phyloP scores from a whole-genome alignment of 2,113 vertebrate genomes.

The Mugil cephalus region DNA sequence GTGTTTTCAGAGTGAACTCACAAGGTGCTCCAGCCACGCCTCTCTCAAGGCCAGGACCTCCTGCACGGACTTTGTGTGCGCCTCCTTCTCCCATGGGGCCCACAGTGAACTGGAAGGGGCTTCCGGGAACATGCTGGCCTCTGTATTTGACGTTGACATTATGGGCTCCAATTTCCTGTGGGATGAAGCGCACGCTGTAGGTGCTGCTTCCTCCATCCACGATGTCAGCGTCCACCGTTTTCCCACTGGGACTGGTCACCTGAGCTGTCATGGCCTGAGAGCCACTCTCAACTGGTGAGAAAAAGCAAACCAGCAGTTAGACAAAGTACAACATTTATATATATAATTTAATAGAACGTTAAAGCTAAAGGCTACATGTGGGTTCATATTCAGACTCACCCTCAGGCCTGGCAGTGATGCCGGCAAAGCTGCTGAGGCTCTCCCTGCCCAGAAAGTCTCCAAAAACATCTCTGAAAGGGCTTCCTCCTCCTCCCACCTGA shows the following conservation, averaged over 20 bases:
- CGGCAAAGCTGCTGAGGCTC: constrained; percentile 89
- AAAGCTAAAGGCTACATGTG: neutral
- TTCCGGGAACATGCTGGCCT: constrained; percentile 92
- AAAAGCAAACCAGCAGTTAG: constrained; percentile 9
- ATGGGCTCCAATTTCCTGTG: constrained; percentile 92
- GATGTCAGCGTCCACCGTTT: constrained; percentile 90
- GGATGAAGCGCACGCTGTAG: constrained; percentile 94
- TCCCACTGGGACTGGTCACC: constrained; percentile 94
- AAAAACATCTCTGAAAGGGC: constrained; percentile 94
- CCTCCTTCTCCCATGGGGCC: constrained; percentile 92
- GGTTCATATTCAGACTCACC: constrained; percentile 76
- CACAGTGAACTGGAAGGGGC: constrained; percentile 95
- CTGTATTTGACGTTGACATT: constrained; percentile 93
- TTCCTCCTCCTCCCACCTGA: constrained; percentile 90
- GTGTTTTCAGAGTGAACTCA: constrained; percentile 67
- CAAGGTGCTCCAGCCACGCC: constrained; percentile 90
- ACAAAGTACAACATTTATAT: neutral
- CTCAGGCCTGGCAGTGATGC: constrained; percentile 88
- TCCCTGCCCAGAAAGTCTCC: constrained; percentile 92
- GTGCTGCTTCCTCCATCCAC: constrained; percentile 92
- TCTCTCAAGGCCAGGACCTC: constrained; percentile 90
- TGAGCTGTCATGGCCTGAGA: constrained; percentile 92
- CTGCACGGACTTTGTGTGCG: constrained; percentile 91
- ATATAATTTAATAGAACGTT: neutral
- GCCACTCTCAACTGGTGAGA: constrained; percentile 84